Evolutionary conservation across 2,888 invertebrate species (phyloP).

Genomic region (Amblyteles armatorius): DNA sequence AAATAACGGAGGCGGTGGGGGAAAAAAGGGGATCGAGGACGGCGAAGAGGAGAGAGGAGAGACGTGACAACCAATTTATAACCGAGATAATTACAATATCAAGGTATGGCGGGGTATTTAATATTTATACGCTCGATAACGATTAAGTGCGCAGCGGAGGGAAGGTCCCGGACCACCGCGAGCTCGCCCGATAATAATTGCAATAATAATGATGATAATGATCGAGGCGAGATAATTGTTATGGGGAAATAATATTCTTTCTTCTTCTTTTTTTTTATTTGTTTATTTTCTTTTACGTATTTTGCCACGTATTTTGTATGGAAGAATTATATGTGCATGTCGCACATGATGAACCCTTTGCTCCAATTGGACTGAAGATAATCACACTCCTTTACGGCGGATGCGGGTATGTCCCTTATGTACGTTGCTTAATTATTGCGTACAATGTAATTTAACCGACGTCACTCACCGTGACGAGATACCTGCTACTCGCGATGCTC

Average conservation of each 20-base stretch:
- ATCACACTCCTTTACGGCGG: constrained; percentile 19
- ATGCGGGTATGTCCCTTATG: constrained; percentile 22
- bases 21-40: constrained; percentile 22
- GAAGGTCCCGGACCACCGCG: constrained; percentile 39
- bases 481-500: not conserved
- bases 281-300: constrained; percentile 15
- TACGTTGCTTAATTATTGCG: constrained; percentile 50
- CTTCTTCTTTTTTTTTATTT: constrained; percentile 17
- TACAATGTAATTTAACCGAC: constrained; percentile 54
- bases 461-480: constrained; percentile 43
- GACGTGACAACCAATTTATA: constrained; percentile 83
- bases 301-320: constrained; percentile 14
- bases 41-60: constrained; percentile 64
- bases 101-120: constrained; percentile 74
- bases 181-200: constrained; percentile 57
- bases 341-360: constrained; percentile 29
- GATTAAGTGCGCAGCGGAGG: constrained; percentile 72
- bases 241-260: constrained; percentile 9
- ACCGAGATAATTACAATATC: constrained; percentile 83
- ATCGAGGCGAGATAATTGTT: constrained; percentile 61
- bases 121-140: constrained; percentile 75
- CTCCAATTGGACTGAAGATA: constrained; percentile 21
- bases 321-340: constrained; percentile 35
- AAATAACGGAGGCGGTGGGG: not conserved
- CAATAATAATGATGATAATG: constrained; percentile 65